phyloP scores from a whole-genome alignment of 2,113 vertebrate genomes.

The Microtus pennsylvanicus region DNA sequence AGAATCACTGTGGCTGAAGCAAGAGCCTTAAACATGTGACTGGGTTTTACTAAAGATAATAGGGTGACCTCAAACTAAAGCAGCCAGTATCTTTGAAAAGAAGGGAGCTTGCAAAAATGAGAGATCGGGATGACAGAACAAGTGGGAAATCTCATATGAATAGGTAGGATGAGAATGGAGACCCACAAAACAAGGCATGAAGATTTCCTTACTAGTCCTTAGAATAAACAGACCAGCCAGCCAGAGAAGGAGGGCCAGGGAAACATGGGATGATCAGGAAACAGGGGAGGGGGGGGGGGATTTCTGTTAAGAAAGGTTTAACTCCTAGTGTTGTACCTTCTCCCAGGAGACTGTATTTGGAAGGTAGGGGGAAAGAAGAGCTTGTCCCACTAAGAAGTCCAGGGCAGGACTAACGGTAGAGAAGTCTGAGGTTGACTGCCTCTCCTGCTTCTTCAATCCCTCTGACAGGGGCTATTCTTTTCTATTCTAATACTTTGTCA shows the following conservation, averaged over 20 bases:
- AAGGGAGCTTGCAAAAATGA: neutral
- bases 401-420: neutral
- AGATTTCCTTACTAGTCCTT: neutral
- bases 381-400: neutral
- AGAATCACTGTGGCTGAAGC: neutral
- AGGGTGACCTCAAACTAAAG: neutral
- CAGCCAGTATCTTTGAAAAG: neutral
- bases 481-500: neutral
- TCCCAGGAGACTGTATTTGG: neutral
- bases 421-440: neutral
- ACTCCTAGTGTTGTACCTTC: neutral
- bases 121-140: neutral
- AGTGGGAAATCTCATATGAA: neutral
- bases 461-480: neutral
- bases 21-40: fast-evolving
- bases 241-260: neutral
- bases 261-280: no score
- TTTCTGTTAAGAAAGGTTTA: neutral
- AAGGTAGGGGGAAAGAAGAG: neutral
- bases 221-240: neutral
- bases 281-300: no score
- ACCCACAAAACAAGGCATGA: neutral
- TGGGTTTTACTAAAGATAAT: neutral
- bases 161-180: no score
- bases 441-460: fast-evolving